Conservation (phyloP, 2,888 invertebrate species). For the Trachelus stipa region DNA sequence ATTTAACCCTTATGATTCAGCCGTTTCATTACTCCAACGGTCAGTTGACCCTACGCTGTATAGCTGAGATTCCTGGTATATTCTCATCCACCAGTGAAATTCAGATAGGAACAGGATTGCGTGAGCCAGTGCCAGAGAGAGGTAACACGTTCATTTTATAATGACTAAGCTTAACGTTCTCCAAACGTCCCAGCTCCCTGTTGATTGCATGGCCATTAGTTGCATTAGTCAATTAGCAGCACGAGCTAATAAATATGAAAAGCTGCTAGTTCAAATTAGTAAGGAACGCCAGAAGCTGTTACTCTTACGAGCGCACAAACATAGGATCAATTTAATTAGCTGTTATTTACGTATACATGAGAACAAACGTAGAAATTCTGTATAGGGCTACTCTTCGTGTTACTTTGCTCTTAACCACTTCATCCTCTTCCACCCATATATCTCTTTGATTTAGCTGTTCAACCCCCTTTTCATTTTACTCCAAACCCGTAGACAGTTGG, state of each 20-base stretch:
- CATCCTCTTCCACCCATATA: background rate
- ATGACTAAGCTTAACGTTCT: constrained; percentile 3
- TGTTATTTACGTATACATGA: background rate
- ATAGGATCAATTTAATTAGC: background rate
- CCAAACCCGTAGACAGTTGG: background rate
- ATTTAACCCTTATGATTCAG: constrained; percentile 71
- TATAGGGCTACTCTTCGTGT: background rate
- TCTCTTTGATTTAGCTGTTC: background rate
- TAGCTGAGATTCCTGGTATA: constrained; percentile 76
- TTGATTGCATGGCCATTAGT: constrained; percentile 17
- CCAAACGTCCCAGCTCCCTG: background rate
- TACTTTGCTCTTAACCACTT: background rate
- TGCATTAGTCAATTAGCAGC: constrained; percentile 39
- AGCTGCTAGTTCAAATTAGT: background rate
- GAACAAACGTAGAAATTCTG: background rate
- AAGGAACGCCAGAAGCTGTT: background rate
- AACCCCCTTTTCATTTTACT: background rate
- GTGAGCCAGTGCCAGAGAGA: constrained; percentile 84
- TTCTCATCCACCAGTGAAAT: constrained; percentile 76
- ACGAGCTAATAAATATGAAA: constrained; percentile 46
- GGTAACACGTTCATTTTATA: constrained; percentile 67
- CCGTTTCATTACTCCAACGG: constrained; percentile 74
- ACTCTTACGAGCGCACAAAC: background rate
- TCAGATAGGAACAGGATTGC: constrained; percentile 77
- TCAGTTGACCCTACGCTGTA: constrained; percentile 77